These are phyloP conservation scores for Neodon shergylaensis DNA, from an alignment of 2,113 vertebrate species.

Conservation along the genomic window DNA sequence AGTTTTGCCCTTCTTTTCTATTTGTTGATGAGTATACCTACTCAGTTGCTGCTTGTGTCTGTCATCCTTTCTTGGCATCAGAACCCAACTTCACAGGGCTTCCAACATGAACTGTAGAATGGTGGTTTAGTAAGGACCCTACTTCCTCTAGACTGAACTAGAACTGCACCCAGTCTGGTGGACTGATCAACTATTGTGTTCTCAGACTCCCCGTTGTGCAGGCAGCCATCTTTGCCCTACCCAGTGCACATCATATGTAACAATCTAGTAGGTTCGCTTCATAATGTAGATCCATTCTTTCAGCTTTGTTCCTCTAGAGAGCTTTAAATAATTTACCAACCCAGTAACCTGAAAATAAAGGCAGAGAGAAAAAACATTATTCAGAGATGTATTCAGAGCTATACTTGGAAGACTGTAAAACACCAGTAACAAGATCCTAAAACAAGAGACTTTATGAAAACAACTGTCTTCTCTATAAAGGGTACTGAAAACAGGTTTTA, in stretches of 20 bases:
- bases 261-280: not conserved
- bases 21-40: not conserved
- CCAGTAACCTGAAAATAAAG: not conserved
- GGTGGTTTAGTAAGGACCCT: not conserved
- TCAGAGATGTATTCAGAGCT: not conserved
- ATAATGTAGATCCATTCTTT: not conserved
- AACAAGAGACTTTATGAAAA: not conserved
- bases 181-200: not conserved
- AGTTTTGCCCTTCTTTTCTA: too few relatives aligned
- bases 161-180: not conserved
- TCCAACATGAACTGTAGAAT: not conserved
- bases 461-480: not conserved
- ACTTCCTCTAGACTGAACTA: not conserved
- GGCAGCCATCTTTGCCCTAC: too few relatives aligned
- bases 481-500: not conserved
- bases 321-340: not conserved
- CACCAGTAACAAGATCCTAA: not conserved
- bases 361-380: not conserved
- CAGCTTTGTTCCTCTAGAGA: not conserved
- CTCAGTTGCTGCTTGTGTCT: not conserved
- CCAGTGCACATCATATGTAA: not conserved
- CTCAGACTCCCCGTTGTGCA: accelerated
- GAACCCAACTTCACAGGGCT: not conserved
- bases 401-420: not conserved
- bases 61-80: not conserved